Conservation (phyloP, 23 tunicate species). For the Halocynthia roretzi region DNA sequence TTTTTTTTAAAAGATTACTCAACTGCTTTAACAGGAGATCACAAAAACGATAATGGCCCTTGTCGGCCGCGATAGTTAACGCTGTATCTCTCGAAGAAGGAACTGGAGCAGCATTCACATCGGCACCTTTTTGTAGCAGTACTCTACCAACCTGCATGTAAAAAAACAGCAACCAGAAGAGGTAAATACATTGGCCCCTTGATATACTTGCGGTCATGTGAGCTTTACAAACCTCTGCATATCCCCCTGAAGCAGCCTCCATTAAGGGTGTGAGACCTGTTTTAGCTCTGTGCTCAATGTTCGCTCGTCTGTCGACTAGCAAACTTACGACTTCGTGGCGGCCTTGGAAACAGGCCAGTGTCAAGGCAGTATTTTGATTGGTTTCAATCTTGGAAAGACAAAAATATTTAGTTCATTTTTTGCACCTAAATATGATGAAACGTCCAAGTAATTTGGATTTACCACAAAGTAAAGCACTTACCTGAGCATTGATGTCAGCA, state of each 20-base stretch:
- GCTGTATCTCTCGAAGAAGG: conserved; percentile 99
- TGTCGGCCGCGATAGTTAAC: conserved; percentile 97
- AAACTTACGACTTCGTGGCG: conserved; percentile 94
- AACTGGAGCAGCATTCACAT: conserved; percentile 96
- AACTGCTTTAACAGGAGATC: conserved; percentile 47
- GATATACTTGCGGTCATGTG: not conserved
- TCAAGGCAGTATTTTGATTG: conserved; percentile 95
- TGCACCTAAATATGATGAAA: not conserved
- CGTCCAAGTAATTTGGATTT: not conserved
- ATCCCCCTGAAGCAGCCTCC: conserved; percentile 99
- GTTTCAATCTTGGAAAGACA: conserved; percentile 78
- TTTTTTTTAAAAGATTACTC: not conserved
- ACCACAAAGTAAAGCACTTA: not conserved
- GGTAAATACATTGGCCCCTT: not conserved
- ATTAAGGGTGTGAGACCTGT: conserved; percentile 98
- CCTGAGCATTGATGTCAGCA: conserved; percentile 99
- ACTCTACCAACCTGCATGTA: conserved; percentile 72
- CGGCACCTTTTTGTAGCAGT: conserved; percentile 86
- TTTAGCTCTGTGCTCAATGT: conserved; percentile 98
- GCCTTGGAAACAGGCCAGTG: conserved; percentile 99
- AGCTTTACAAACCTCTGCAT: conserved; percentile 82
- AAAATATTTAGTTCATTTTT: not conserved
- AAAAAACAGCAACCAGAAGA: not conserved
- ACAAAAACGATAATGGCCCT: conserved; percentile 91
- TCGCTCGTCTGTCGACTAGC: conserved; percentile 94